Base-by-base conservation (phyloP, 2,113 vertebrate genomes). In the Rhynchomys soricoides region DNA sequence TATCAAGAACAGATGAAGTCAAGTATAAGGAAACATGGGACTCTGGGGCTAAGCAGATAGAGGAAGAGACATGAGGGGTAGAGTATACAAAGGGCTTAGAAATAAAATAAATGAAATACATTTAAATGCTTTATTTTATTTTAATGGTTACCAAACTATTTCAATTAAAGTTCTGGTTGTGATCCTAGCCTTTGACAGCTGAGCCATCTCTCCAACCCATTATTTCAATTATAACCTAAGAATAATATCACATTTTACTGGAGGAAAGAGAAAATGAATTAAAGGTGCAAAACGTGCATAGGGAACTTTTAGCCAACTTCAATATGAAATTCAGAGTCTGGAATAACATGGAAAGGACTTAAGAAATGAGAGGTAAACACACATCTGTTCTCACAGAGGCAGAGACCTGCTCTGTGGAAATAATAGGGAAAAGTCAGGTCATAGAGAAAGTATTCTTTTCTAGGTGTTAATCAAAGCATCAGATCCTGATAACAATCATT, bases 381-480 rank as follows among this genome's bases (percentile, higher is more conserved):
- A 64, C 45, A 66, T 82, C 37, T 70, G 5, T 48, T 82, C 71
- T 91, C 29, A 85, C 70, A 50, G 57, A 64, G 52, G 15, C 11
- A 95, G 48, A 93, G 90, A 40, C 13, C 91, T 85, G 52, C 13
- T 93, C 75, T 50, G 43, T 86, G 34, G 48, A 79, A 95, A 95
- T 59, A 89, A 62, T 15, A 78, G 90, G 37, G 78, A 57, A n/a
- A 97, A 86, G 45, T 1, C 7, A 22, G 45, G 31, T 1, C 48
- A 98, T 89, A 68, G 73, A 57, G 81, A 94, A 96, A 93, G 17
- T 50, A 90, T n/a, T 70, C 34, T 89, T 90, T 86, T 89, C 29
- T 90, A 45, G 50, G 48, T 37, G 17, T 89, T 91, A 71, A 21
- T 86, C 21, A 95, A 89, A 89, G 92, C 19, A 45, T 34, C 37